These are phyloP conservation scores for Lydus trimaculatus DNA, from an alignment of 2,888 invertebrate species.

Conservation along the genomic window DNA sequence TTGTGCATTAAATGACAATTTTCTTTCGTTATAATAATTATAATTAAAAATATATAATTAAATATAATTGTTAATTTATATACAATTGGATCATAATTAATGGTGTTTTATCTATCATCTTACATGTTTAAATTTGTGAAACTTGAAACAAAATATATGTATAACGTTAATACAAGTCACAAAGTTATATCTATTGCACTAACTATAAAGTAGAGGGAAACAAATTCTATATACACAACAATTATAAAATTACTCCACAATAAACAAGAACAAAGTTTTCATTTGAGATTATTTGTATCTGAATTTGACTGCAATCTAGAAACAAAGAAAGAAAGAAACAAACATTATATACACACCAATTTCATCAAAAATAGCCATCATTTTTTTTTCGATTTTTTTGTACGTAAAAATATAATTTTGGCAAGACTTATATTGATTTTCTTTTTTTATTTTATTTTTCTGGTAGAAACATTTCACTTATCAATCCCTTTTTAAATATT, in stretches of 20 bases:
- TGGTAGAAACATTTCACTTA: background rate
- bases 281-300: slow-evolving; percentile 1
- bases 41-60: slow-evolving; percentile 42
- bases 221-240: slow-evolving; percentile 26
- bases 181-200: slow-evolving; percentile 40
- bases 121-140: slow-evolving; percentile 5
- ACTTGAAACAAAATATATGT: slow-evolving; percentile 22
- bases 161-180: slow-evolving; percentile 32
- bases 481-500: background rate
- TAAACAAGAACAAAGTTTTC: slow-evolving; percentile 2
- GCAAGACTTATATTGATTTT: background rate
- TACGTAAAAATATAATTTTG: slow-evolving; percentile 8
- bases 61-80: slow-evolving; percentile 41
- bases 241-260: background rate
- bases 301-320: background rate
- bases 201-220: slow-evolving; percentile 31
- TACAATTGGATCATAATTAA: slow-evolving; percentile 31
- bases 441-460: background rate
- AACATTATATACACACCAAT: background rate
- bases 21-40: slow-evolving; percentile 29
- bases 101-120: slow-evolving; percentile 10
- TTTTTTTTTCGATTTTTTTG: background rate
- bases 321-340: background rate
- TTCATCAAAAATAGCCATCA: slow-evolving; percentile 2
- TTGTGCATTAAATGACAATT: slow-evolving; percentile 6